Conservation (phyloP, 2,113 vertebrate species). For the Nipponia nippon region DNA sequence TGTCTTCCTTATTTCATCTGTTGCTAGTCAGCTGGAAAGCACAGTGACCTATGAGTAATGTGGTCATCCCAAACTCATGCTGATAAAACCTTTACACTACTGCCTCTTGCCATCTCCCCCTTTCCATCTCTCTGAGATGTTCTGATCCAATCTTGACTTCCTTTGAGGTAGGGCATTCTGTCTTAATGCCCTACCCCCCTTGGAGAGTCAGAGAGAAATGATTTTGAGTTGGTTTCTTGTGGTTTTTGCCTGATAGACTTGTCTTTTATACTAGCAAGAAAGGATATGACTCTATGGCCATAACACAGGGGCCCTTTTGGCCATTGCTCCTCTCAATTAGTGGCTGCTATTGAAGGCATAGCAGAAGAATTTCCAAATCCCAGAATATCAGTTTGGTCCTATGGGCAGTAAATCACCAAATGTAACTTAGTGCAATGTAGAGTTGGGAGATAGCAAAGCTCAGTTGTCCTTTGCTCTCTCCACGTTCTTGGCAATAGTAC, state of each 20-base stretch:
- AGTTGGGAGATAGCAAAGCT: background rate
- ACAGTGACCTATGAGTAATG: conserved; percentile 49
- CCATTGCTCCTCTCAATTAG: background rate
- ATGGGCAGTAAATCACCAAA: background rate
- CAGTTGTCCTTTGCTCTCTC: background rate
- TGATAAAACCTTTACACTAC: conserved; percentile 48
- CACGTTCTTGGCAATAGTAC: background rate
- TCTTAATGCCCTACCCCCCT: background rate
- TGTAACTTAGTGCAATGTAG: background rate
- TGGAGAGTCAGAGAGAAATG: background rate
- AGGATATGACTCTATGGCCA: background rate
- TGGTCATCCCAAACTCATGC: conserved; percentile 35
- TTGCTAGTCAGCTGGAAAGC: conserved; percentile 48
- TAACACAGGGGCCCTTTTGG: background rate
- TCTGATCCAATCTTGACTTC: conserved; percentile 51
- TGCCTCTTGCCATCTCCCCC: background rate
- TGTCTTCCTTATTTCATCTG: conserved; percentile 47
- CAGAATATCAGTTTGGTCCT: background rate
- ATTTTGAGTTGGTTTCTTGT: background rate
- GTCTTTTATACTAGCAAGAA: background rate
- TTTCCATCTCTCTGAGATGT: conserved; percentile 5
- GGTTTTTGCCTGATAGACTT: background rate
- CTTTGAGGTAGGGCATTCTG: conserved; percentile 31
- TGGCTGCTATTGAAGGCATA: background rate
- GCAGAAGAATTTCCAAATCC: background rate